Evolutionary conservation across 1,140 invertebrate genomes (phyloP), one percentile per base, ranked within the genome.

Genomic region (Bacillus rossius): DNA sequence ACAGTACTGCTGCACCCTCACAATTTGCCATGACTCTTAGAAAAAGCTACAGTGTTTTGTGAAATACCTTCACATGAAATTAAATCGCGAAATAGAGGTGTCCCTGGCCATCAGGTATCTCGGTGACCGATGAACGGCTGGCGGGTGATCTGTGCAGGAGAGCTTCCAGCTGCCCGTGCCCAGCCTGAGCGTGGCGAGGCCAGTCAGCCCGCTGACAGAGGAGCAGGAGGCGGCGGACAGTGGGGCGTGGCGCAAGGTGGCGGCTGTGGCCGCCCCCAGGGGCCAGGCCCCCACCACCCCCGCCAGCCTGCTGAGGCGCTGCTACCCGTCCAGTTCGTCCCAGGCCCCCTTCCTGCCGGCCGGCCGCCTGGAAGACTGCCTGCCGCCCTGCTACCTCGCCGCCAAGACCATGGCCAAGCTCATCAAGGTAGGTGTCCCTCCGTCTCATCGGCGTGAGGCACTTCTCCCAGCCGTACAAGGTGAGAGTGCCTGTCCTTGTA

Each of bases 331-430:
- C 16, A 65, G 61, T 20, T 62, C 57, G 1, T 43, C 64, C 10
- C 69, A 69, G 49, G 60, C 57, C 20, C 65, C 70, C 1, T 69
- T 69, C 54, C 47, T 72, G 20, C 68, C 71, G 8, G 66, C 73
- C 8, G 65, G 68, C 7, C 66, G 68, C 51, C 62, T 77, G 13
- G 71, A 76, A 50, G 70, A 77, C 51, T 81, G 76, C 59, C 70
- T 84, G 1, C 81, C 82, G 2, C 80, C 81, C 0, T 75, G 76
- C 43, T 83, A 81, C 63, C 76, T 74, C 19, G 71, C 75, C 14
- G 75, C 76, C 20, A 81, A 81, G 57, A 80, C 80, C 56, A 80
- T 83, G 66, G 73, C 74, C 20, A 78, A 80, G 58, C 71, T 81
- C 1, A 79, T 82, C 53, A 79, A 81, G 75, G 80, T 82, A 61